A percentile compares a stretch with the other conserved stretches of the same genome.
Conservation (phyloP, 2,888 invertebrate species). For the Tillus elongatus region DNA sequence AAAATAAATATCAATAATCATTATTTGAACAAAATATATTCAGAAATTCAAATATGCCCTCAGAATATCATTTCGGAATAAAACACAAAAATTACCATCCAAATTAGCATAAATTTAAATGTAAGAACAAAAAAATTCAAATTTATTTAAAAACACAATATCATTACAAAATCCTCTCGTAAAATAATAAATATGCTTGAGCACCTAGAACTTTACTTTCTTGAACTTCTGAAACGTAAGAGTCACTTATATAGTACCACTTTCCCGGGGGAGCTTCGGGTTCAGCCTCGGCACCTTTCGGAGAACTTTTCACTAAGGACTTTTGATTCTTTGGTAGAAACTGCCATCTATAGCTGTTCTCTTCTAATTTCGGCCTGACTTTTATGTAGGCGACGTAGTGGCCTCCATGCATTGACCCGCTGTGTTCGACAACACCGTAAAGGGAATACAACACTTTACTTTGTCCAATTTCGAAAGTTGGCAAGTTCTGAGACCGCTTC, state of each 20-base stretch:
- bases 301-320: constrained; percentile 26
- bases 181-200: constrained; percentile 93
- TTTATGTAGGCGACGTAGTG: constrained; percentile 95
- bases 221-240: constrained; percentile 69
- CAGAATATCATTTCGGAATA: too few species aligned
- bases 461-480: constrained; percentile 39
- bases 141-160: too few species aligned
- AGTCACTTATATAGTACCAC: constrained; percentile 94
- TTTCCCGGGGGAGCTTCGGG: constrained; percentile 55
- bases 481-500: constrained; percentile 50
- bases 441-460: constrained; percentile 66
- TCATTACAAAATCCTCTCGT: constrained; percentile 84
- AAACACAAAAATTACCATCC: too few species aligned
- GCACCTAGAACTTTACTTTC: constrained; percentile 72
- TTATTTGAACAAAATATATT: too few species aligned
- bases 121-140: too few species aligned
- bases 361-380: constrained; percentile 55
- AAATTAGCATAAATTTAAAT: too few species aligned
- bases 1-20: too few species aligned
- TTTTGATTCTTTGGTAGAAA: constrained; percentile 52
- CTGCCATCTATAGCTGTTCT: constrained; percentile 62
- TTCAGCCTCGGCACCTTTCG: constrained; percentile 38
- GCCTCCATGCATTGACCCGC: constrained; percentile 81
- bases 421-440: constrained; percentile 93
- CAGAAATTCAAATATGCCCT: too few species aligned